Evolutionary conservation across 37 sponge, comb jelly and placozoan genomes (phyloP).

Genomic region (Corticium candelabrum): DNA sequence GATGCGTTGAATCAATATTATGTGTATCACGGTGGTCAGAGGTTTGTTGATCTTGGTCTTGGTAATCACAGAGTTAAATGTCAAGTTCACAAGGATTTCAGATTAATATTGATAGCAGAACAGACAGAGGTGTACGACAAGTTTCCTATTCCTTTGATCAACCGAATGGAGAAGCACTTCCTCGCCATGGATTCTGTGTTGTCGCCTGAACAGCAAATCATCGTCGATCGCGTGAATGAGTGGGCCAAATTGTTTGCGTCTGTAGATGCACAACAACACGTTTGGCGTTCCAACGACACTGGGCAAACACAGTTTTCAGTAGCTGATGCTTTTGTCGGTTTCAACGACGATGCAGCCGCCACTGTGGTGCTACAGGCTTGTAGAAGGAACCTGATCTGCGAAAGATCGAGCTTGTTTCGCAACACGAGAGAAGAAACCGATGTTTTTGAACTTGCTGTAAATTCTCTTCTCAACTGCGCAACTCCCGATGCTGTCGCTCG

Average conservation of each 20-base stretch:
- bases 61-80: constrained; percentile 36
- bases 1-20: constrained; percentile 51
- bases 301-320: neutral
- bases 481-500: constrained; percentile 54
- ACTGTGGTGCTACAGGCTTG: constrained; percentile 66
- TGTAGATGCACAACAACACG: neutral
- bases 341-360: constrained; percentile 73
- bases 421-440: neutral
- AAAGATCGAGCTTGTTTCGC: no score
- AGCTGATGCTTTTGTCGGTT: constrained; percentile 82
- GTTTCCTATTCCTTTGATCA: constrained; percentile 55
- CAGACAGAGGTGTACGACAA: constrained; percentile 28
- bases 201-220: constrained; percentile 17
- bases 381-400: neutral
- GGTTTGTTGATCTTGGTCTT: constrained; percentile 43
- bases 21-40: constrained; percentile 23
- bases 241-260: constrained; percentile 34
- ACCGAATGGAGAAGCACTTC: constrained; percentile 56
- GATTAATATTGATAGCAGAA: constrained; percentile 35
- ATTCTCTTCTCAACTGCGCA: constrained; percentile 43
- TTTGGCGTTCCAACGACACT: no score
- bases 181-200: constrained; percentile 25
- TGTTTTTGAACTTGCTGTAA: neutral
- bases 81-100: constrained; percentile 38
- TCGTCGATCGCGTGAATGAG: constrained; percentile 17